Percentiles rank a stretch among this genome's conserved stretches.
phyloP scores from a whole-genome alignment of 2,113 vertebrate species.

The Dromas ardeola region DNA sequence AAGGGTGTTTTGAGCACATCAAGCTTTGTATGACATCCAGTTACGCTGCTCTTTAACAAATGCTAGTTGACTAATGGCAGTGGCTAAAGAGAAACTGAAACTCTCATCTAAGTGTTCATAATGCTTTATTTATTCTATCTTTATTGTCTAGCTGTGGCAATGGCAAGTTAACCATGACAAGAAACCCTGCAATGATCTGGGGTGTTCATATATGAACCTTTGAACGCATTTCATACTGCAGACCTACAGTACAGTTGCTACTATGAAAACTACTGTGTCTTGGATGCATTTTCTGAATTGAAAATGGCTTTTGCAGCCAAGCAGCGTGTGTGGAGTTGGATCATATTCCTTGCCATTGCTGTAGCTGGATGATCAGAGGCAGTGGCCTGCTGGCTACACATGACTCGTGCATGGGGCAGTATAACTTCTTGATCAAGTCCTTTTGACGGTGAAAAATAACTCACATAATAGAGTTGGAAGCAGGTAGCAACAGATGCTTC shows the following conservation, averaged over 20 bases:
- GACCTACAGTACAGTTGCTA: not conserved
- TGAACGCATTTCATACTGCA: not conserved
- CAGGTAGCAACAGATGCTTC: not conserved
- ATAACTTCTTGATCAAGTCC: not conserved
- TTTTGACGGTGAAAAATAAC: not conserved
- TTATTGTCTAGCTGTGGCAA: not conserved
- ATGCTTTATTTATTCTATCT: not conserved
- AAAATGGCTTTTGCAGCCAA: not conserved
- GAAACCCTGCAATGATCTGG: not conserved
- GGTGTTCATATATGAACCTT: not conserved
- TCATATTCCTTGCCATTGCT: not conserved
- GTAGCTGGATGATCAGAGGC: not conserved
- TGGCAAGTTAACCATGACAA: not conserved
- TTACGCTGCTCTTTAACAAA: not conserved
- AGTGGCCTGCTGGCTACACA: not conserved
- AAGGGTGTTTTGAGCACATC: not conserved
- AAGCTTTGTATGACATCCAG: not conserved
- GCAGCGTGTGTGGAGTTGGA: not conserved
- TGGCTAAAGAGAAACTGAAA: not conserved
- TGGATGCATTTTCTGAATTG: not conserved
- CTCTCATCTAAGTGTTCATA: not conserved
- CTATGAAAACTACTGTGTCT: not conserved
- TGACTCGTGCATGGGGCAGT: not conserved
- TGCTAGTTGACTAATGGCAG: not conserved
- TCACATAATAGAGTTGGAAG: not conserved